Evolutionary conservation across 2,797 vertebrate genomes (phyloP).

Genomic region (Sylvilagus floridanus): DNA sequence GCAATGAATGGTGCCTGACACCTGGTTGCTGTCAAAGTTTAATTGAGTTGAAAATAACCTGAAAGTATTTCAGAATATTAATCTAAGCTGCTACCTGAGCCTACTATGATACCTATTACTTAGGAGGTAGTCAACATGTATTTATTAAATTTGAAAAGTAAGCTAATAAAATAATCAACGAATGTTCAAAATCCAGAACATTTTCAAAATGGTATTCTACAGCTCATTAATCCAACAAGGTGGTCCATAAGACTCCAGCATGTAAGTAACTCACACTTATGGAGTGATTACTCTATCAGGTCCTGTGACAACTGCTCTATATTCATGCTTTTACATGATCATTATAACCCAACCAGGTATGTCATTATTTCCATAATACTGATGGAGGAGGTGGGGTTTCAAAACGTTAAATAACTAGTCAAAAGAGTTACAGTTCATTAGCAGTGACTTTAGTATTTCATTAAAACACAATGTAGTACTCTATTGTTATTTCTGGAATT

Average conservation of each 20-base stretch:
- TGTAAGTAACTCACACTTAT: neutral
- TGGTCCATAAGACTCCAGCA: neutral
- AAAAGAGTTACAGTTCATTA: neutral
- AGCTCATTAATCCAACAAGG: neutral
- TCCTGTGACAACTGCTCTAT: neutral
- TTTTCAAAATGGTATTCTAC: neutral
- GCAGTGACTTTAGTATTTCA: neutral
- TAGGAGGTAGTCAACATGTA: neutral
- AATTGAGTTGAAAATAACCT: slow-evolving; percentile 6
- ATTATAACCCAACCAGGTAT: neutral
- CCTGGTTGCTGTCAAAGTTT: neutral
- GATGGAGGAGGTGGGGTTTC: neutral
- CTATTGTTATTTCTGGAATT: neutral
- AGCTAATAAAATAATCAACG: slow-evolving; percentile 16
- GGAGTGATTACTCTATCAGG: neutral
- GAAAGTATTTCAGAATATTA: slow-evolving; percentile 2
- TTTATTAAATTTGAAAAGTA: neutral
- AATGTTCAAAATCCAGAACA: neutral
- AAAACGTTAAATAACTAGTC: neutral
- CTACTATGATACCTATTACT: neutral
- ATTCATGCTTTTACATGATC: neutral
- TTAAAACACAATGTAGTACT: neutral
- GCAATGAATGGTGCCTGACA: neutral
- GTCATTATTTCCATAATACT: neutral
- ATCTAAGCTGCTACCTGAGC: neutral